phyloP scores from a whole-genome alignment of 1,140 invertebrate species.

The Drosophila rhopaloa region DNA sequence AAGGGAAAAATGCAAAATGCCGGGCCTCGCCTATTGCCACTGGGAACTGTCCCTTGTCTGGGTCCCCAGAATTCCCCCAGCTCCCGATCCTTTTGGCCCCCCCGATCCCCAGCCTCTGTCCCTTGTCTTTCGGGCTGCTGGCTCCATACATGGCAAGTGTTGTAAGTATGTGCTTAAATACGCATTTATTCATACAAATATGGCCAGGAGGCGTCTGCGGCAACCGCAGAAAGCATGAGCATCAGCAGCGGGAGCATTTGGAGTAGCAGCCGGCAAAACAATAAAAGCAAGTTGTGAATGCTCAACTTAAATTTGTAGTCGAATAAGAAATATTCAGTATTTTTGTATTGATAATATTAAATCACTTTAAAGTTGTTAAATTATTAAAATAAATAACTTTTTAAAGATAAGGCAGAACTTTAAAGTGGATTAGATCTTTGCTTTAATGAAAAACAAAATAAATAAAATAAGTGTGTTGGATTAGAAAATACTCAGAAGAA shows the following conservation, averaged over 20 bases:
- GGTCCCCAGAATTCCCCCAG: slow-evolving; percentile 7
- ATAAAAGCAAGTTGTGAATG: slow-evolving; percentile 62
- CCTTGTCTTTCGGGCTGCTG: slow-evolving; percentile 43
- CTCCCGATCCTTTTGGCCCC: slow-evolving; percentile 9
- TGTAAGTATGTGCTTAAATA: slow-evolving; percentile 84
- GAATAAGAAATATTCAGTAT: not conserved
- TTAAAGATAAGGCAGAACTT: too few species aligned
- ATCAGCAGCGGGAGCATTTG: slow-evolving; percentile 34
- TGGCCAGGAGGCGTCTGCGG: slow-evolving; percentile 68
- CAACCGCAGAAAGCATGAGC: slow-evolving; percentile 57
- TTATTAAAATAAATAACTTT: too few species aligned
- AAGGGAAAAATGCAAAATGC: slow-evolving; percentile 41
- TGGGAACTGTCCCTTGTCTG: slow-evolving; percentile 46
- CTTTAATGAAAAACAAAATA: too few species aligned
- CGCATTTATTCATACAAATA: slow-evolving; percentile 83
- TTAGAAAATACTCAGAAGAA: too few species aligned
- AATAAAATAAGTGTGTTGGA: too few species aligned
- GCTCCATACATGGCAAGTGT: slow-evolving; percentile 78
- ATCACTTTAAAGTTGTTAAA: too few species aligned
- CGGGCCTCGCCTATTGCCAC: slow-evolving; percentile 23
- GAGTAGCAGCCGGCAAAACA: slow-evolving; percentile 69
- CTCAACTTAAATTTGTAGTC: not conserved
- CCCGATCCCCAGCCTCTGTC: slow-evolving; percentile 12
- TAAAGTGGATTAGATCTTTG: too few species aligned
- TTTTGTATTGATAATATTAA: too few species aligned